A percentile compares a stretch with the other conserved stretches of the same genome.
phyloP scores from a whole-genome alignment of 2,797 vertebrate genomes.

The Xiphorhynchus erythropygius region DNA sequence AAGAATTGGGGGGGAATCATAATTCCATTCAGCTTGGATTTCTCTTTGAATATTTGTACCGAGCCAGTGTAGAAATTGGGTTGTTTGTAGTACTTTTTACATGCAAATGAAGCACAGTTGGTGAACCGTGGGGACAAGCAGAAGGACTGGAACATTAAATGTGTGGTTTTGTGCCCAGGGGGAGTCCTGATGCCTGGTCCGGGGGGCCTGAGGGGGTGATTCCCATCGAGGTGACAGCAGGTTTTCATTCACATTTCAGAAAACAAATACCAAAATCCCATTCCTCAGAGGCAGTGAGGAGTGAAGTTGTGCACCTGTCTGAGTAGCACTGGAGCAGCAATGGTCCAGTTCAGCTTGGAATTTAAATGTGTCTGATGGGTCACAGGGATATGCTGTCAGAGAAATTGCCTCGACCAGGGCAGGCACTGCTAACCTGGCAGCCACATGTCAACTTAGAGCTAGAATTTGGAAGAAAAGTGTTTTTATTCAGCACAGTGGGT shows the following conservation, averaged over 20 bases:
- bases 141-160: fast-evolving
- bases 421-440: not conserved
- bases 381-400: not conserved
- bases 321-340: not conserved
- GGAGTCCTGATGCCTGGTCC: not conserved
- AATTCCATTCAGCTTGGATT: not conserved
- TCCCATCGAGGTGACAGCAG: not conserved
- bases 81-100: not conserved
- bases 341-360: not conserved
- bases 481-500: not conserved
- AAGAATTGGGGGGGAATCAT: not conserved
- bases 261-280: fast-evolving
- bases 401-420: not conserved
- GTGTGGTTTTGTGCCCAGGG: fast-evolving
- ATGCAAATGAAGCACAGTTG: not conserved
- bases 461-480: not conserved
- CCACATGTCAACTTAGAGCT: not conserved
- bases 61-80: not conserved
- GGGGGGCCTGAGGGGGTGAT: not conserved
- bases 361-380: not conserved
- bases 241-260: not conserved
- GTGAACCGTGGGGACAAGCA: not conserved
- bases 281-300: not conserved
- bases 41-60: not conserved
- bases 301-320: not conserved